A percentile compares a stretch with the other conserved stretches of the same genome.
These are phyloP conservation scores for Erethizon dorsatum DNA, from an alignment of 2,797 vertebrate genomes.

Conservation along the genomic window DNA sequence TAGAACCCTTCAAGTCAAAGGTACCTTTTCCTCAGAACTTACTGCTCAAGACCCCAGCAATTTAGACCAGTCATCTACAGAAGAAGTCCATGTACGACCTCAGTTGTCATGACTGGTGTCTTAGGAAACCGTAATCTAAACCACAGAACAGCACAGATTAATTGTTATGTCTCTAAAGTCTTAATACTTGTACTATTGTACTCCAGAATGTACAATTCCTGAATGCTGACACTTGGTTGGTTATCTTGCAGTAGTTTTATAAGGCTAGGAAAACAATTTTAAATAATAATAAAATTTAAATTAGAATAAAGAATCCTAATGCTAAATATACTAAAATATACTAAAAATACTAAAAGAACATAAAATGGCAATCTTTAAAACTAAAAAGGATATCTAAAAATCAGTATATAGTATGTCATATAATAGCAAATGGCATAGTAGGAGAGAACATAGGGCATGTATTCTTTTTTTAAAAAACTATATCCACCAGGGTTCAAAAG, in stretches of 20 bases:
- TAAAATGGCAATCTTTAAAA: conserved; percentile 39
- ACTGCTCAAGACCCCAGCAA: conserved; percentile 6
- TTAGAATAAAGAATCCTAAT: conserved; percentile 29
- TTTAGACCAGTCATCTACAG: conserved; percentile 52
- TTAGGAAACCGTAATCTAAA: conserved; percentile 79
- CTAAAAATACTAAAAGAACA: conserved; percentile 18
- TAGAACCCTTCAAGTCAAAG: conserved; percentile 25
- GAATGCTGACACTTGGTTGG: conserved; percentile 30
- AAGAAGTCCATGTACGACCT: conserved; percentile 68
- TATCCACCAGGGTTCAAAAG: conserved; percentile 37
- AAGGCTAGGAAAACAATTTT: conserved; percentile 15
- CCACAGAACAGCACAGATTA: conserved; percentile 76
- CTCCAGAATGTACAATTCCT: background rate
- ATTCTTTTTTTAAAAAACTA: conserved; percentile 6
- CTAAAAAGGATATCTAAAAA: conserved; percentile 41
- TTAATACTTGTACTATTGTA: background rate
- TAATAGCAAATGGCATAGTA: conserved; percentile 40
- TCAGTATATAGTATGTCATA: background rate
- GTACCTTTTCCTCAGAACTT: conserved; percentile 58
- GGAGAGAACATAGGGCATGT: background rate
- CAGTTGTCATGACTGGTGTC: conserved; percentile 74
- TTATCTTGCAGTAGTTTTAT: conserved; percentile 21
- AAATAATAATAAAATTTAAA: conserved; percentile 58
- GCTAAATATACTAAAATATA: conserved; percentile 4
- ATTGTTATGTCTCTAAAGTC: conserved; percentile 60